Evolutionary conservation across 2,888 invertebrate genomes (phyloP).

Genomic region (Drosophila yooni): DNA sequence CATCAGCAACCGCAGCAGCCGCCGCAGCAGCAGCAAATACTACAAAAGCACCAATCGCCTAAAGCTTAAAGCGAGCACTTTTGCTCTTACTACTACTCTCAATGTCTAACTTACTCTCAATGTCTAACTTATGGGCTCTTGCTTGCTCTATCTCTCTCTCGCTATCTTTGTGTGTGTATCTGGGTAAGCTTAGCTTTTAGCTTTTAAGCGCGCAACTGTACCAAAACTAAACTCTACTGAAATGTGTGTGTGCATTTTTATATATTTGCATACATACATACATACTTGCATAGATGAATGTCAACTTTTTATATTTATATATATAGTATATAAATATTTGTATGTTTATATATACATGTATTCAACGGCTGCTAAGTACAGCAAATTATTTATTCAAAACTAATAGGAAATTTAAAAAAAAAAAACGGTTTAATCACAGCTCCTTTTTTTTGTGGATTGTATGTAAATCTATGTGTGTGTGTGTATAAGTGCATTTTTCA

Average conservation of each 20-base stretch:
- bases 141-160: not conserved
- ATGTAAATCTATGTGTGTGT: not conserved
- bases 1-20: slow-evolving; percentile 19
- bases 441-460: not conserved
- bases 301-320: slow-evolving; percentile 9
- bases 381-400: slow-evolving; percentile 5
- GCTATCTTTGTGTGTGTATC: slow-evolving; percentile 3
- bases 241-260: slow-evolving; percentile 40
- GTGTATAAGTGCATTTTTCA: slow-evolving; percentile 6
- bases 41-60: slow-evolving; percentile 38
- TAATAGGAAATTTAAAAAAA: not conserved
- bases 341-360: slow-evolving; percentile 3
- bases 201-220: slow-evolving; percentile 48
- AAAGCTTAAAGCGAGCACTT: slow-evolving; percentile 47
- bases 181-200: slow-evolving; percentile 42
- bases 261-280: slow-evolving; percentile 25
- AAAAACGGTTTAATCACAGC: not conserved
- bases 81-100: slow-evolving; percentile 6
- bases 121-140: not conserved
- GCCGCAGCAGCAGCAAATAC: slow-evolving; percentile 21
- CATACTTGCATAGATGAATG: not conserved
- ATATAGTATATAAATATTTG: not conserved
- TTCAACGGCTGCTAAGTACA: not conserved
- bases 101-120: not conserved
- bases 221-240: slow-evolving; percentile 37